These are phyloP conservation scores for Leptosomus discolor DNA, from an alignment of 2,113 vertebrate species.

Conservation along the genomic window DNA sequence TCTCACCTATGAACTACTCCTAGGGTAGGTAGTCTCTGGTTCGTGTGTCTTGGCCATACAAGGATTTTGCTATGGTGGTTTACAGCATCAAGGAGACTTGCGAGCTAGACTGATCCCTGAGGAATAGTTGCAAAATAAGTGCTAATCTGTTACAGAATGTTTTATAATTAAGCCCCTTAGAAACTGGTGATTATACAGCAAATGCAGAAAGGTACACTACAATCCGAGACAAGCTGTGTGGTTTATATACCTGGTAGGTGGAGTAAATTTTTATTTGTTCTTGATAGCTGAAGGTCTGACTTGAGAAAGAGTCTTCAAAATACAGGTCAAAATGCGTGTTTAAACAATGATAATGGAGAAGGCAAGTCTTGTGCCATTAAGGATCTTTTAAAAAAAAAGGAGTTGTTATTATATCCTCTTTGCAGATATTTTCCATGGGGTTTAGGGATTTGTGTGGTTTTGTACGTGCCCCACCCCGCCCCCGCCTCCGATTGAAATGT, in stretches of 20 bases:
- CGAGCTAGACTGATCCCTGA: not conserved
- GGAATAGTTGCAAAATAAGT: not conserved
- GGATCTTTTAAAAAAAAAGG: not conserved
- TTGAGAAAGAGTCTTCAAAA: not conserved
- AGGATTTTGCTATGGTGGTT: not conserved
- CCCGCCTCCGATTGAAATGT: not conserved
- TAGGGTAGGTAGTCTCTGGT: not conserved
- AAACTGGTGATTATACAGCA: not conserved
- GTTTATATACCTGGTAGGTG: not conserved
- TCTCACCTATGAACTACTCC: not conserved
- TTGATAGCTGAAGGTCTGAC: not conserved
- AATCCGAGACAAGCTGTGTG: not conserved
- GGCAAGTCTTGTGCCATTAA: not conserved
- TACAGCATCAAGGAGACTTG: not conserved
- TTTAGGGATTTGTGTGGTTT: not conserved
- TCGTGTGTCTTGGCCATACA: not conserved
- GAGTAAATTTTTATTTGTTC: not conserved
- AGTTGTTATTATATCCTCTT: not conserved
- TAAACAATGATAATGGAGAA: not conserved
- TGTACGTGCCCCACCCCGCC: no score
- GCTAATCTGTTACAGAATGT: not conserved
- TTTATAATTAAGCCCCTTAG: not conserved
- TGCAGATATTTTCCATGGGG: not conserved
- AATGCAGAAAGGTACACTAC: not conserved
- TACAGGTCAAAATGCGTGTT: not conserved